Percentiles rank a stretch among this genome's conserved stretches.
Evolutionary conservation across 2,888 invertebrate genomes (phyloP).

Genomic region (Patella caerulea): DNA sequence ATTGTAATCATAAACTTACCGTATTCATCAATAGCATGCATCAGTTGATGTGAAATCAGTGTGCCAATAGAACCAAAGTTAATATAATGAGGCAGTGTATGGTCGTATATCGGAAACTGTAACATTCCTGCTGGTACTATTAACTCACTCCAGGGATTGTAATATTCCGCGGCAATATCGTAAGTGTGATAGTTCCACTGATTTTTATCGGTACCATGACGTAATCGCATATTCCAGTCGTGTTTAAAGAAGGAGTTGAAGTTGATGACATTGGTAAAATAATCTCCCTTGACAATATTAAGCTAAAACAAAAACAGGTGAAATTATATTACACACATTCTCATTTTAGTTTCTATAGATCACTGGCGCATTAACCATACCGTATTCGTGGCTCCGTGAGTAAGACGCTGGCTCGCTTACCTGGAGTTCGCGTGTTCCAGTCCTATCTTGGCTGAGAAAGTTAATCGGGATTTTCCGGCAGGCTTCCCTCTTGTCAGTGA

Average conservation of each 20-base stretch:
- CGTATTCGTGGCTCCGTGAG: too few relatives aligned
- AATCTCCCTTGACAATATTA: conserved; percentile 73
- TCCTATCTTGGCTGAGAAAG: too few relatives aligned
- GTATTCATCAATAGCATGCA: conserved; percentile 56
- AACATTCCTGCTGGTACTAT: conserved; percentile 62
- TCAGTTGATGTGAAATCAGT: conserved; percentile 51
- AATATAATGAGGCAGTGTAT: conserved; percentile 53
- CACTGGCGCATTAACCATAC: too few relatives aligned
- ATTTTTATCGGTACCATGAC: conserved; percentile 38
- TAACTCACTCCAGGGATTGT: conserved; percentile 61
- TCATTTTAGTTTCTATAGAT: background rate
- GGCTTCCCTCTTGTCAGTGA: too few relatives aligned
- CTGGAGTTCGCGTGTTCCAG: too few relatives aligned
- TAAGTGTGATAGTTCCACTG: conserved; percentile 52
- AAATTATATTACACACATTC: background rate
- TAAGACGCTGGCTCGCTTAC: too few relatives aligned
- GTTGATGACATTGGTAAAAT: conserved; percentile 74
- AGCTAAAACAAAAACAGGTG: conserved; percentile 67
- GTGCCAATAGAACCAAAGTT: conserved; percentile 65
- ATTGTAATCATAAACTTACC: conserved; percentile 47
- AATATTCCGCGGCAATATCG: conserved; percentile 47
- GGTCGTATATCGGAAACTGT: conserved; percentile 63
- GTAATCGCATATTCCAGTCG: conserved; percentile 53
- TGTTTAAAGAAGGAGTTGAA: conserved; percentile 72
- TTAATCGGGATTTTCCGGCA: too few relatives aligned